Base-by-base conservation (phyloP, 2,888 invertebrate species). In the Lasioglossum oenotherae region DNA sequence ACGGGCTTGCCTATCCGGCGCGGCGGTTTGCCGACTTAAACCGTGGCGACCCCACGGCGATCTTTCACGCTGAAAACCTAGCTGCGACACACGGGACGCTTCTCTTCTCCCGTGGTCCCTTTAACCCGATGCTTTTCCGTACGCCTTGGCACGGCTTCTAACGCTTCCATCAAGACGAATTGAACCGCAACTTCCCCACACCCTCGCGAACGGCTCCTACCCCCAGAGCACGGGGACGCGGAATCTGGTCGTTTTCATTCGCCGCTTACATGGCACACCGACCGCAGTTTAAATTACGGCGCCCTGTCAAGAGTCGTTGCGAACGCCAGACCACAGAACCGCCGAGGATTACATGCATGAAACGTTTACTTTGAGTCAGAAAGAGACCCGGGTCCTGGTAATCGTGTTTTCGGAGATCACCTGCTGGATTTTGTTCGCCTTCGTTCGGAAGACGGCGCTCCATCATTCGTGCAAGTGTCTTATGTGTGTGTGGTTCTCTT, bases 261-360 rank as follows among this genome's bases (percentile, higher is more conserved):
- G 82, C 88, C 87, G 74, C 81, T 86, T 86, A 82, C 87, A 82
- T 79, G 79, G 85, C 78, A 74, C 74, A 57, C 57, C 67, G 84
- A 92, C 87, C 91, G 85, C 90, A 90, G 87, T 91, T 92, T 91
- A 91, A 91, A 91, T 91, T 88, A 87, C 80, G 78, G 79, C 80
- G 67, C 80, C 88, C 72, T 79, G 84, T 57, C 74, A 72, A 73
- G 84, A 78, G 84, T 86, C 80, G 79, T 85, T 84, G 78, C 87
- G 72, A 84, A 76, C 73, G 72, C 60, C 74, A 82, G 83, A 91
- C 89, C 91, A 46, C 89, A 86, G 85, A 84, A 88, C 88, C 83
- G 74, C 87, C 69, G 74, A 78, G 81, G 75, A 81, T 82, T 86
- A 78, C 74, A 53, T 74, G 85, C 78, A 74, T 79, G 74, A 79